These are phyloP conservation scores for Paramisgurnus dabryanus DNA, from an alignment of 2,113 vertebrate genomes.

Conservation along the genomic window DNA sequence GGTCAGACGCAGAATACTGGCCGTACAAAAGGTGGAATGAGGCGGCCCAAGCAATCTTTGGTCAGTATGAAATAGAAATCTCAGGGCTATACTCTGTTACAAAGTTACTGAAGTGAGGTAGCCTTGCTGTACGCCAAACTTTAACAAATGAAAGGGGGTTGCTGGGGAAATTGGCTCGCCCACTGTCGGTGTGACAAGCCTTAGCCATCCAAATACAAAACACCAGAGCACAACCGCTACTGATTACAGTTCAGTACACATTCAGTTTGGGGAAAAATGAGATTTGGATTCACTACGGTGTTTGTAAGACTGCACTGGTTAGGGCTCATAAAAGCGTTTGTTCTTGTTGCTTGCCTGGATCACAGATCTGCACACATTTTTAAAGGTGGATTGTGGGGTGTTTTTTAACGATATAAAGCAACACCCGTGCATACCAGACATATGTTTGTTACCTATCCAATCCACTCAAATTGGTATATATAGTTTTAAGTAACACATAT, in stretches of 20 bases:
- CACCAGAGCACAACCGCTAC: background rate
- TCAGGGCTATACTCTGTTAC: constrained; percentile 90
- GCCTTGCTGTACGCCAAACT: constrained; percentile 73
- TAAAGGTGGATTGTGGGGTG: background rate
- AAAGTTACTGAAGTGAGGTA: constrained; percentile 95
- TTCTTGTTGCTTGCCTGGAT: too few species aligned
- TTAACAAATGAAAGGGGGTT: constrained; percentile 83
- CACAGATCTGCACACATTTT: background rate
- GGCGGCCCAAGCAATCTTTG: constrained; percentile 97
- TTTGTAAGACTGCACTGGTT: too few species aligned
- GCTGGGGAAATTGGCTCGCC: constrained; percentile 78
- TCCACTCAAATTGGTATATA: too few species aligned
- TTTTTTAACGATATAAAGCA: too few species aligned
- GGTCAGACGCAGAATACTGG: constrained; percentile 91
- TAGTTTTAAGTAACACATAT: too few species aligned
- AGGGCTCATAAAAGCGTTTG: too few species aligned
- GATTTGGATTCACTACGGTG: too few species aligned
- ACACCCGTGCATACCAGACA: too few species aligned
- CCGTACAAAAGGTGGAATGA: constrained; percentile 93
- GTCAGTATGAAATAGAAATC: constrained; percentile 97
- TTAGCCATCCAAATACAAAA: constrained; percentile 13
- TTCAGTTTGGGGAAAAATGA: too few species aligned
- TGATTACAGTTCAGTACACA: background rate
- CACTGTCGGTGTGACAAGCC: constrained; percentile 55
- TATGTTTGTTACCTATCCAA: too few species aligned